Conservation (phyloP, 2,888 invertebrate genomes). For the Arrhopalites spinosus region DNA sequence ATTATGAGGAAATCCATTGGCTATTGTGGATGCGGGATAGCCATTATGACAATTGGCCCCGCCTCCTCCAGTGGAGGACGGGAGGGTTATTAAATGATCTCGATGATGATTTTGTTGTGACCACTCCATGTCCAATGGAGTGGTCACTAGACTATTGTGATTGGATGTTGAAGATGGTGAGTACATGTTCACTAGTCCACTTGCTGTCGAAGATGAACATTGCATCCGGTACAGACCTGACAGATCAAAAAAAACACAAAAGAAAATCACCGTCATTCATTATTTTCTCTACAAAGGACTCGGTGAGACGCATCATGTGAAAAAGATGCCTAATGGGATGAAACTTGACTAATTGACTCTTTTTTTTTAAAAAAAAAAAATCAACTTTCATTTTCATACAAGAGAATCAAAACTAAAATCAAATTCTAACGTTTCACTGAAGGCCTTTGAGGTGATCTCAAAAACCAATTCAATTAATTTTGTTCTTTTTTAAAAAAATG, state of each 20-base stretch:
- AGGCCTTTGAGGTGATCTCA: no score
- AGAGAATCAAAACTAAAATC: no score
- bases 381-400: no score
- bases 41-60: neutral
- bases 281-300: neutral
- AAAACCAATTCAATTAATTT: no score
- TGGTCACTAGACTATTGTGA: constrained; percentile 57
- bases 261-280: neutral
- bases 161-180: constrained; percentile 56
- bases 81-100: constrained; percentile 17
- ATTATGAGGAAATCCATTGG: constrained; percentile 6
- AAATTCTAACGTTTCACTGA: no score
- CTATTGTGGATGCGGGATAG: constrained; percentile 13
- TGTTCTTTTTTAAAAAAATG: no score
- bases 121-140: constrained; percentile 57
- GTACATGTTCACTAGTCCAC: constrained; percentile 59
- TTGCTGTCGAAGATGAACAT: constrained; percentile 57
- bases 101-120: constrained; percentile 19
- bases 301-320: neutral
- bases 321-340: no score
- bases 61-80: neutral
- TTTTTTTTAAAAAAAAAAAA: no score
- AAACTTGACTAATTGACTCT: no score
- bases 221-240: constrained; percentile 58
- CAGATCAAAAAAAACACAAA: neutral